Base-by-base conservation (phyloP, 1,140 invertebrate species). In the Cydia splendana region DNA sequence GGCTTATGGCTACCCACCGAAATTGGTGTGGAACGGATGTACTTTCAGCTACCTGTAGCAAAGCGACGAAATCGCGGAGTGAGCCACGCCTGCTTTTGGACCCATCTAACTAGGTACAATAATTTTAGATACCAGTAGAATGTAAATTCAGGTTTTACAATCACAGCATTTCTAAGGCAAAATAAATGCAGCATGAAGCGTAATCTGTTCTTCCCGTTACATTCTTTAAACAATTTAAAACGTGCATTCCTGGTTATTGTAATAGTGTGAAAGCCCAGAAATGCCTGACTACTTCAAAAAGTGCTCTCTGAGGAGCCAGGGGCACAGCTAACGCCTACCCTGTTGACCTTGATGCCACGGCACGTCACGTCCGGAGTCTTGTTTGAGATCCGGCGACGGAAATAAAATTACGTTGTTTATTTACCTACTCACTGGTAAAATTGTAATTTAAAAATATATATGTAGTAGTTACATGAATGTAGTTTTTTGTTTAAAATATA, bases 291-390 rank as follows among this genome's bases (percentile, higher is more conserved):
- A 20, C 20, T n/a, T 62, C 2, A 20, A 10, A 10, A 24, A 62
- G 0, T 20, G 57, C 10, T 20, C 65, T 15, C 65, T 69, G 3
- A 6, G 28, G 30, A 69, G 65, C 28, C 65, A 34, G 4, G 30
- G 65, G 65, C 30, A 69, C 65, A 12, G 30, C 57, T 24, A 24
- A 20, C 6, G 57, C 20, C 7, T 24, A 12, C 18, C 57, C 57
- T 24, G 65, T 38, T 69, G 65, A 69, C 65, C 65, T 38, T 13
- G 28, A 69, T 69, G 65, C 28, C 62, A 28, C 15, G 62, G 28
- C 65, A 34, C 28, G 30, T 69, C 65, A 69, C 24, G 12, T 30
- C 28, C 10, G 6, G 18, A 62, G 7, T 20, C 7, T 18, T 62
- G 57, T 24, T 62, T 10, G 20, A 62, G 57, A 62, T 62, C 57